Percentiles rank a stretch among this genome's conserved stretches.
Conservation (phyloP, 2,113 vertebrate species). For the Pituophis catenifer region DNA sequence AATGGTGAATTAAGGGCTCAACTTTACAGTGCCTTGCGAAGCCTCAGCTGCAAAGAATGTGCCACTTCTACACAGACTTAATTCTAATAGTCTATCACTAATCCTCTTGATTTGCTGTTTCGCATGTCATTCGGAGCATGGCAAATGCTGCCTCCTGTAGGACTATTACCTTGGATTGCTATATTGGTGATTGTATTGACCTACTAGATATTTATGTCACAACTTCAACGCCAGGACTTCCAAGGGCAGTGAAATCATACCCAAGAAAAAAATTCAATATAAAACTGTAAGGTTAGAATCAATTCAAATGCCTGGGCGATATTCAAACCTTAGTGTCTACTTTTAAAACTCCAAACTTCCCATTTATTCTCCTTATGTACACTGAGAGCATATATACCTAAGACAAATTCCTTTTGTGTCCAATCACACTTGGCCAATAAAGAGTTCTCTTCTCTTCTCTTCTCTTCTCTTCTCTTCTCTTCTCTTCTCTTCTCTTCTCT, state of each 20-base stretch:
- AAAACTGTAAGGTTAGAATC: neutral
- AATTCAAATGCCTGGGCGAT: neutral
- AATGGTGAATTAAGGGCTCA: neutral
- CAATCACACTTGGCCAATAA: too few relatives aligned
- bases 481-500: too few relatives aligned
- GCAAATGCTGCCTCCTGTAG: neutral
- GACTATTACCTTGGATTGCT: neutral
- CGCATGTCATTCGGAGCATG: neutral
- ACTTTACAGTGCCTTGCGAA: neutral
- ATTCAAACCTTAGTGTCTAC: neutral
- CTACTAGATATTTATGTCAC: neutral
- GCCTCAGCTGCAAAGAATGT: neutral
- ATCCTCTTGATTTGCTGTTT: constrained; percentile 15
- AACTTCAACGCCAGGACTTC: neutral
- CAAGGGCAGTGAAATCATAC: neutral
- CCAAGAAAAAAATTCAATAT: neutral
- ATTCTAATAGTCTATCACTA: constrained; percentile 7
- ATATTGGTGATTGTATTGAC: neutral
- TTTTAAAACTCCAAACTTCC: neutral
- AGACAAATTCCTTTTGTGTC: too few relatives aligned
- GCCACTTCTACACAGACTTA: neutral
- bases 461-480: too few relatives aligned
- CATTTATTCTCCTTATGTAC: neutral
- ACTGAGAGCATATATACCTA: too few relatives aligned
- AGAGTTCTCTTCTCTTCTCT: too few relatives aligned